Base-by-base conservation (phyloP, 2,797 vertebrate genomes). In the Malurus leucopterus region DNA sequence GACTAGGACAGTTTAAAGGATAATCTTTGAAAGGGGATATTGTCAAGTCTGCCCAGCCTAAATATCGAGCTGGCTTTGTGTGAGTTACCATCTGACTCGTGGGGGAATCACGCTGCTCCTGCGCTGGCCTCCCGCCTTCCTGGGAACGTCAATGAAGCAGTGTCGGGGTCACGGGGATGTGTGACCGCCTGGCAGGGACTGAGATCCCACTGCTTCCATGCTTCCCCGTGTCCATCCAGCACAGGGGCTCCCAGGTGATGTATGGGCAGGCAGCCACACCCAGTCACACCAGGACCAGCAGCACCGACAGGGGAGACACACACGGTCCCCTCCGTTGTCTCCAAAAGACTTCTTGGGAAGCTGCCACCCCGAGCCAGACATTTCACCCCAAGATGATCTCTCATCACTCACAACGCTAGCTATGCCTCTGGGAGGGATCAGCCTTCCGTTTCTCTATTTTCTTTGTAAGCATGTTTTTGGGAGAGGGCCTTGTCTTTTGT, bases 21-120 rank as follows among this genome's bases (percentile, higher is more conserved):
- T 92, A 55, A 91, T 87, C 86, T 90, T 58, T 94, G 65, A 92
- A 92, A 92, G 65, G 88, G 64, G 90, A 91, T 92, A 92, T 65
- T 91, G 90, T 84, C 61, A 38, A 76, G 43, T 47, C 57, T 82
- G 77, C 71, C 80, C 71, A 57, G 86, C 61, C 89, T 46, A 55
- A 84, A 86, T 15, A 78, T 24, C 59, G 55, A 58, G 73, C 70
- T 88, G 2, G 6, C 80, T 88, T 75, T 75, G 80, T 73, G 80
- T 12, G 19, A 64, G 81, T 38, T 65, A 18, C 73, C 76, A 62
- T 21, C 82, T 51, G 87, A 91, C 79, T 69, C 0, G 23, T 0
- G n/a, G 88, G 70, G 76, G 74, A 93, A 77, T 64, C 84, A 19
- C 2, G n/a, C 80, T 47, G 89, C 77, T 86, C 63, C 20, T 3